phyloP scores from a whole-genome alignment of 2,888 invertebrate genomes.

The Zeuzera pyrina region DNA sequence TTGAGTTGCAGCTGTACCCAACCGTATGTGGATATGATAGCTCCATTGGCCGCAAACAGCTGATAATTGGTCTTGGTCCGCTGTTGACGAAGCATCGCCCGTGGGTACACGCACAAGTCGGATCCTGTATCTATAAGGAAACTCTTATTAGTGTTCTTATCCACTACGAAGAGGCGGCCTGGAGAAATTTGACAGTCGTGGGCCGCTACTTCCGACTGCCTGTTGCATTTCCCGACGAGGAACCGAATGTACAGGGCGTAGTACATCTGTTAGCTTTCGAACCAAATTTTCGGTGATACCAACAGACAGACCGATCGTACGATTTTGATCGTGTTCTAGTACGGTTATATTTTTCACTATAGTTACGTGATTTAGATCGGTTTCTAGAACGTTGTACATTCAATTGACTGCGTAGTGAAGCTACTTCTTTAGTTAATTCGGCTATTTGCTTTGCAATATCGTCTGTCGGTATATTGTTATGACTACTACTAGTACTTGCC shows the following conservation, averaged over 20 bases:
- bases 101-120: conserved; percentile 11
- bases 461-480: too few species aligned
- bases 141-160: conserved; percentile 1
- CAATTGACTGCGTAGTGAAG: too few species aligned
- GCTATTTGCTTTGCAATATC: too few species aligned
- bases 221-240: conserved; percentile 6
- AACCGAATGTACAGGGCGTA: conserved; percentile 3
- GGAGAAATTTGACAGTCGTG: conserved; percentile 1
- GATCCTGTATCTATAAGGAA: conserved; percentile 11
- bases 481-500: too few species aligned
- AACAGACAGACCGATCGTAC: too few species aligned
- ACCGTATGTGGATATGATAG: conserved; percentile 17
- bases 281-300: conserved; percentile 5
- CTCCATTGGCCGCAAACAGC: conserved; percentile 20
- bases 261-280: conserved; percentile 2
- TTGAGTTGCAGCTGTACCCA: conserved; percentile 14
- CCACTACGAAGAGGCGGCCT: conserved; percentile 8
- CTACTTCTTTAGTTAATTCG: too few species aligned
- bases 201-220: conserved; percentile 7
- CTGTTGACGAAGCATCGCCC: too few species aligned
- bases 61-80: too few species aligned
- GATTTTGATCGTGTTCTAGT: too few species aligned
- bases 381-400: too few species aligned
- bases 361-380: too few species aligned
- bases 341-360: too few species aligned